Evolutionary conservation across 2,113 vertebrate genomes (phyloP).

Genomic region (Equus przewalskii): DNA sequence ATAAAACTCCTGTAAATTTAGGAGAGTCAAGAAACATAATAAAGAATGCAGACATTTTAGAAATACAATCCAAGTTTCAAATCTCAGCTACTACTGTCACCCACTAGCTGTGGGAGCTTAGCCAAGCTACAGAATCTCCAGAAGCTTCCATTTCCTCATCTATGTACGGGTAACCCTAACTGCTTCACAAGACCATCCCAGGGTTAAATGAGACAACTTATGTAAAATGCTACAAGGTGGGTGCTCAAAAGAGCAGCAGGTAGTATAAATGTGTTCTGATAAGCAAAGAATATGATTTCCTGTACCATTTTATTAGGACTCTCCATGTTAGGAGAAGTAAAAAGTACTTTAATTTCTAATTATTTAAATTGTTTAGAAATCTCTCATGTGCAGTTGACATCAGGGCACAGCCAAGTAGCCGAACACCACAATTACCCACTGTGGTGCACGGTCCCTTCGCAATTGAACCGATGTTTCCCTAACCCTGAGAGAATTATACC

Average conservation of each 20-base stretch:
- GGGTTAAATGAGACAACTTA: background rate
- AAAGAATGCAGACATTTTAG: background rate
- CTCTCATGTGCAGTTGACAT: background rate
- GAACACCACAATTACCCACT: background rate
- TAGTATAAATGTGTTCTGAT: background rate
- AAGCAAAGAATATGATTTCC: background rate
- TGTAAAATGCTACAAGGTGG: background rate
- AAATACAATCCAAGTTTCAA: background rate
- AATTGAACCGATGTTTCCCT: background rate
- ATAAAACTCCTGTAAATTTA: background rate
- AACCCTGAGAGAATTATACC: background rate
- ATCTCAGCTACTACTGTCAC: background rate
- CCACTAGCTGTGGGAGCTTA: background rate
- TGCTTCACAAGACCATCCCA: background rate
- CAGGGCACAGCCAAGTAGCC: background rate
- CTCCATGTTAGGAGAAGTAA: background rate
- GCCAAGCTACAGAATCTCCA: background rate
- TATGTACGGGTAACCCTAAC: background rate
- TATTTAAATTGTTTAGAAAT: background rate
- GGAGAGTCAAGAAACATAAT: background rate
- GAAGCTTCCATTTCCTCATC: background rate
- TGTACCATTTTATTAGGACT: constrained; percentile 4
- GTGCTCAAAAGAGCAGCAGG: background rate
- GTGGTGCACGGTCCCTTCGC: background rate
- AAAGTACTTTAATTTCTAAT: background rate